Conservation (phyloP, 2,113 vertebrate species). For the Arvicanthis niloticus region DNA sequence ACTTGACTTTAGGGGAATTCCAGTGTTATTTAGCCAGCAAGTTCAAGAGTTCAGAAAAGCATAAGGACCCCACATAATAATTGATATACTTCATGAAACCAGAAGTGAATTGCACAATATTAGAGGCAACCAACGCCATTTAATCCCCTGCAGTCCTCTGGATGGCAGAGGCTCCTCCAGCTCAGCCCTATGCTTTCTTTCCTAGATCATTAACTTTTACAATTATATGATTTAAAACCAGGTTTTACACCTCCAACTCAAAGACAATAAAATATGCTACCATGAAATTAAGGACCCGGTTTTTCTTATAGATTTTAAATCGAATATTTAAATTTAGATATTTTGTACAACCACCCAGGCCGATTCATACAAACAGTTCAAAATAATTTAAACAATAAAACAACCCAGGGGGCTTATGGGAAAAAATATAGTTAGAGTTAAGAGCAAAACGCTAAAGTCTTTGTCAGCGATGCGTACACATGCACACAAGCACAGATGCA, state of each 20-base stretch:
- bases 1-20: slow-evolving; percentile 56
- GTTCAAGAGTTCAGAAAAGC: slow-evolving; percentile 65
- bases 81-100: slow-evolving; percentile 54
- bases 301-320: slow-evolving; percentile 22
- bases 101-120: slow-evolving; percentile 2
- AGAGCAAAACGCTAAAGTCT: neutral
- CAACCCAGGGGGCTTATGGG: neutral
- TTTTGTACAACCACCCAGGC: neutral
- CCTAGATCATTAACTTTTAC: neutral
- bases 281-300: neutral
- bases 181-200: neutral
- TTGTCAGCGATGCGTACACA: neutral
- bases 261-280: neutral
- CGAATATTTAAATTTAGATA: neutral
- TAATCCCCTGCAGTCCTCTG: neutral
- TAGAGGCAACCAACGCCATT: neutral
- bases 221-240: slow-evolving; percentile 9
- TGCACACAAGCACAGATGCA: neutral
- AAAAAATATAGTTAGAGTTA: neutral
- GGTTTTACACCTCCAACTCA: neutral
- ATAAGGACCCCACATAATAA: slow-evolving; percentile 38
- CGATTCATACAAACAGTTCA: neutral
- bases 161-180: neutral
- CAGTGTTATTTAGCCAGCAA: slow-evolving; percentile 56
- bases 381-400: neutral